Evolutionary conservation across 2,113 vertebrate genomes (phyloP).

Genomic region (Pelecanoides urinatrix): DNA sequence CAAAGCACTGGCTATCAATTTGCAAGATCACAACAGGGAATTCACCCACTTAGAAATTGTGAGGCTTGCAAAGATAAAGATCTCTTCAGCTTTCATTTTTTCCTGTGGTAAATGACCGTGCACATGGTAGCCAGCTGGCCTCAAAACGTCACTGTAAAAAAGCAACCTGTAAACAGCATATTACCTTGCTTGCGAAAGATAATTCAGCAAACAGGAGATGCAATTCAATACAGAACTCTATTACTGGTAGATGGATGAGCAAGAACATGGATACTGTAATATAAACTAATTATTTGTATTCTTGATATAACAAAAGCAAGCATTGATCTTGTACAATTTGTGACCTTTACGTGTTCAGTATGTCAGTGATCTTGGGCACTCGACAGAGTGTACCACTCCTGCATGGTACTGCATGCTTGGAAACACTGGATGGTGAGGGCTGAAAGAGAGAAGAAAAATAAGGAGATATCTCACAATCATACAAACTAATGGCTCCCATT

Average conservation of each 20-base stretch:
- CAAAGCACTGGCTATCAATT: neutral
- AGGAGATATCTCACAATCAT: neutral
- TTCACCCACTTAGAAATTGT: neutral
- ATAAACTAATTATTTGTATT: neutral
- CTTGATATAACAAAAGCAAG: neutral
- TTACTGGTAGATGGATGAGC: neutral
- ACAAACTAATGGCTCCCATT: neutral
- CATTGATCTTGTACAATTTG: neutral
- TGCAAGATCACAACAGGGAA: neutral
- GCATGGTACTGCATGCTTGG: neutral
- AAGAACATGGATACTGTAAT: neutral
- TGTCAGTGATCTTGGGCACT: neutral
- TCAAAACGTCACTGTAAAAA: neutral
- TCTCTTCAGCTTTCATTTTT: neutral
- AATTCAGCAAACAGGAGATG: neutral
- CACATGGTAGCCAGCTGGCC: neutral
- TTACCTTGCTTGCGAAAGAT: neutral
- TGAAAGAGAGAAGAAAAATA: neutral
- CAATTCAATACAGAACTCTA: neutral
- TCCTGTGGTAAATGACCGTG: neutral
- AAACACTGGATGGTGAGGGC: neutral
- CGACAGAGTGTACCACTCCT: neutral
- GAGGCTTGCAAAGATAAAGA: neutral
- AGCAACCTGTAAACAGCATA: neutral
- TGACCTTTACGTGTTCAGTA: neutral